A percentile compares a stretch with the other conserved stretches of the same genome.
Evolutionary conservation across 2,113 vertebrate genomes (phyloP).

Genomic region (Sitta europaea): DNA sequence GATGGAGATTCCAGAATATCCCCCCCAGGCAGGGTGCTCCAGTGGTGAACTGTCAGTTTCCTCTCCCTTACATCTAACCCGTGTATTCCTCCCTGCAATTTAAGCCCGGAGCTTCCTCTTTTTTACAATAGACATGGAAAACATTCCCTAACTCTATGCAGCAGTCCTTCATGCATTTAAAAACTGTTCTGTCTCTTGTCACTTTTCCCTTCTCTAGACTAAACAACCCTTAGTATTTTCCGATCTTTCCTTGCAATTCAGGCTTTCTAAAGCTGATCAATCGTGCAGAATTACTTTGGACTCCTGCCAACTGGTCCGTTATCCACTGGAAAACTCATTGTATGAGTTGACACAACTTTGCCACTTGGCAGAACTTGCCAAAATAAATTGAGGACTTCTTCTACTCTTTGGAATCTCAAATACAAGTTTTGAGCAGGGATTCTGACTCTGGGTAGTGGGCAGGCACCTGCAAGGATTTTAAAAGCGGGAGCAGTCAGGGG

Average conservation of each 20-base stretch:
- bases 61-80: background rate
- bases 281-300: slow-evolving; percentile 20
- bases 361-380: background rate
- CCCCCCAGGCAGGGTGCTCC: background rate
- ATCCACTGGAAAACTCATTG: slow-evolving; percentile 42
- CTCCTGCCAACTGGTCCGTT: background rate
- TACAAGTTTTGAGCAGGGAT: background rate
- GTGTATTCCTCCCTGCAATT: background rate
- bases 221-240: slow-evolving; percentile 31
- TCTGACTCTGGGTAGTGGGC: background rate
- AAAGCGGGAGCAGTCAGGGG: background rate
- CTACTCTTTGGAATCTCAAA: background rate
- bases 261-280: slow-evolving; percentile 22
- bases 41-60: background rate
- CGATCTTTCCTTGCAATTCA: background rate
- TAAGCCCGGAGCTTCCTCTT: slow-evolving; percentile 3
- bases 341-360: background rate
- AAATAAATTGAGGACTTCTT: background rate
- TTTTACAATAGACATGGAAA: slow-evolving; percentile 3
- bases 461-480: background rate
- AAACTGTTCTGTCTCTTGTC: slow-evolving; percentile 27
- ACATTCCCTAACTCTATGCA: background rate
- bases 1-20: slow-evolving; percentile 1
- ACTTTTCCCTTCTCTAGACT: slow-evolving; percentile 31
- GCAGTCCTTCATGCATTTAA: background rate